Base-by-base conservation (phyloP, 2,888 invertebrate species). In the Diaphora mendica region DNA sequence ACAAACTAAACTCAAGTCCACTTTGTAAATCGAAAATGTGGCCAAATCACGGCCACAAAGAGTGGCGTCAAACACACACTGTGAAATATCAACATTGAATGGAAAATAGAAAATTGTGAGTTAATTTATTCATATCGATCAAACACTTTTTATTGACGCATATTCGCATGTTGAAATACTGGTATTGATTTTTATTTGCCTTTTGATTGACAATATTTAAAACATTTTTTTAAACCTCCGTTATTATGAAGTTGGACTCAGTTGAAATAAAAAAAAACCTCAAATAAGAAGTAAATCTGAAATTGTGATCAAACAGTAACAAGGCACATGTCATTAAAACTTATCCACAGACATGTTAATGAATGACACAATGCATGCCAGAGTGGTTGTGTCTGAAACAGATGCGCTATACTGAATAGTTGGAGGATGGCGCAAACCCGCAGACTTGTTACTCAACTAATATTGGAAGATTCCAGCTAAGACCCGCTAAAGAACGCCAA, bases 401-500 rank as follows among this genome's bases (percentile, higher is more conserved):
- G 74, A 75, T 73, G 64, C 64, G 42, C 59, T 67, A 17, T 30
- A 59, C 23, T 59, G 8, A 48, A n/a, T n/a, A n/a, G n/a, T n/a
- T n/a, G n/a, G n/a, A 13, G 59, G 55, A 48, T 33, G 23, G 69
- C 51, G 71, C 33, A 15, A 30, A 13, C 20, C 20, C 65, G 77
- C 59, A 73, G 81, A 64, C 51, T 68, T 62, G 72, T 75, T 72
- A 48, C 72, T 73, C 71, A 79, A 80, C 81, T 81, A 69, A 67
- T 74, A 81, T 82, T 68, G 79, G 70, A 64, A 68, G 64, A 71
- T 70, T 71, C 68, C 51, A 65, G 65, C 75, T 75, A 72, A 70
- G 68, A 64, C 64, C 77, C 74, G 59, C 74, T 82, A 81, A 83
- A 79, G 84, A 79, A 76, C 72, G 71, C 71, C 35, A 33, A 59